Evolutionary conservation across 2,113 vertebrate genomes (phyloP).

Genomic region (Micronycteris hirsuta): DNA sequence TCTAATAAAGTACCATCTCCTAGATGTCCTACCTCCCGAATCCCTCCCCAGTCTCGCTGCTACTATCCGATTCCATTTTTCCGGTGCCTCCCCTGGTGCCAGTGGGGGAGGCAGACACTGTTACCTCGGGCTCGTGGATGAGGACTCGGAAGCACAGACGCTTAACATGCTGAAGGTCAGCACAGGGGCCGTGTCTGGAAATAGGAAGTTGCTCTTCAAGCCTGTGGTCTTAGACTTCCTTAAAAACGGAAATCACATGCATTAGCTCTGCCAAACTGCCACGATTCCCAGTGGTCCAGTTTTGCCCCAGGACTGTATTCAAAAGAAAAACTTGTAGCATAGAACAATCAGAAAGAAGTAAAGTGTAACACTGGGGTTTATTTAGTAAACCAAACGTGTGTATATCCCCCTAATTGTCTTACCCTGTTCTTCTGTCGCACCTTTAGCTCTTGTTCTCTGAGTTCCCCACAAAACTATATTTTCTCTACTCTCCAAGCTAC

Average conservation of each 20-base stretch:
- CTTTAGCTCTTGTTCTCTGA: not conserved
- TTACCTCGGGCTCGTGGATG: not conserved
- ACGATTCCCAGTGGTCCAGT: not conserved
- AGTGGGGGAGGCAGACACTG: not conserved
- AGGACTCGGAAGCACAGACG: not conserved
- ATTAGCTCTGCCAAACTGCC: not conserved
- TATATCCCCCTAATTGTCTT: not conserved
- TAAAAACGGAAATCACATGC: not conserved
- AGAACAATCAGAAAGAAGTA: not conserved
- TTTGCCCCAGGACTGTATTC: not conserved
- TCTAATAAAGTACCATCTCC: not conserved
- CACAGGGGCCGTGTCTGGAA: not conserved
- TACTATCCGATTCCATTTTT: not conserved
- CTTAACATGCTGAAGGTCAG: not conserved
- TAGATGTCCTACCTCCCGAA: not conserved
- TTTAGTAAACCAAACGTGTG: not conserved
- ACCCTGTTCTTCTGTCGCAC: not conserved
- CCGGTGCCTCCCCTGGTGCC: not conserved
- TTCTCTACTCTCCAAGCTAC: not conserved
- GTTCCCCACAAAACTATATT: not conserved
- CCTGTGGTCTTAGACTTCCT: not conserved
- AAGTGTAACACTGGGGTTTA: not conserved
- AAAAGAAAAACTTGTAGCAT: not conserved
- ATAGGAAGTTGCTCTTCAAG: not conserved
- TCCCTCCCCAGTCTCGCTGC: not conserved